Base-by-base conservation (phyloP, 1,140 invertebrate species). In the Trissolcus basalis region DNA sequence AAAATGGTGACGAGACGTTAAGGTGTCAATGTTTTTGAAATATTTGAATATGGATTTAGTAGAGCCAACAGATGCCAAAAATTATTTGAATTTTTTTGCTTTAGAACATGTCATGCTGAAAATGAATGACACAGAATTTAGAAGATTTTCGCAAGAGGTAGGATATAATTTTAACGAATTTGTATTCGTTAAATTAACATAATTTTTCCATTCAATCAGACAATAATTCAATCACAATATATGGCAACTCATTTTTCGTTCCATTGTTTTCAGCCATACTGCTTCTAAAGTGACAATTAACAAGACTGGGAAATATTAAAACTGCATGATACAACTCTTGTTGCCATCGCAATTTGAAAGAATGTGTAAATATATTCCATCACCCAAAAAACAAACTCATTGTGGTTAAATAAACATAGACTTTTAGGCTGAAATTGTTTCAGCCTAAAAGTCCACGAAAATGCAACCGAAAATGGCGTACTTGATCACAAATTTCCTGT, bases 321-420 rank as follows among this genome's bases (percentile, higher is more conserved):
- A 69, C 13, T 45, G 56, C 5, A 4, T 4, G 15, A 16, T 60
- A 45, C 61, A 67, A 67, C 16, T 56, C 8, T 9, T 55, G 9
- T 12, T 0, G 54, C 77, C 35, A 79, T 81, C 63, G 35, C 47
- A 11, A 14, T 36, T 74, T 5, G 69, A 77, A 27, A 69, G 82
- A 35, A 19, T 43, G 36, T 51, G 49, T 15, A 45, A 56, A 39
- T 50, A 15, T 19, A 16, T 2, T 8, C 3, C 11, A 39, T 53
- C 51, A 7, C 39, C n/a, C n/a, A 39, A 47, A 53, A 6, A 15
- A 10, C 16, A 44, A 56, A 54, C 43, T 8, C 48, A 53, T 32
- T 45, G n/a, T n/a, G n/a, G n/a, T n/a, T n/a, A n/a, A n/a, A n/a
- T n/a, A n/a, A n/a, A n/a, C n/a, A n/a, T n/a, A n/a, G n/a, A n/a